Evolutionary conservation across 2,113 vertebrate species (phyloP), one percentile per base, ranked within the genome.

Genomic region (Bubo bubo): DNA sequence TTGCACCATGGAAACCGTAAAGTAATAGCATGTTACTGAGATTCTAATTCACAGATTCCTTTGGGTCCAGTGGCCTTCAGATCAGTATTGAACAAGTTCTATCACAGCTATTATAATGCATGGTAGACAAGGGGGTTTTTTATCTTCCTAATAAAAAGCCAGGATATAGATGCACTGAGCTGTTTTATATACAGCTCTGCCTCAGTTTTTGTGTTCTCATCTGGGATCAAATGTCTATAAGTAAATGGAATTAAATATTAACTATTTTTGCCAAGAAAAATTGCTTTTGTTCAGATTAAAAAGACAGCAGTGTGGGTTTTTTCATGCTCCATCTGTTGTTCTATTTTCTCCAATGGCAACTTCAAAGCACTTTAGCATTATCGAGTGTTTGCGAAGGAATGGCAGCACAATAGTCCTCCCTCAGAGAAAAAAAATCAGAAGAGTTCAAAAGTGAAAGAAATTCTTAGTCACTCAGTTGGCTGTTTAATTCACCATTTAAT

Each of bases 401-500:
- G 32, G 70, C 37, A 74, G 39, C 74, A 95, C 85, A 97, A 93
- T 88, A 95, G 90, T 80, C 62, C n/a, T 82, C 66, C 77, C 90
- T 76, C 24, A 80, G 91, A 95, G 86, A 70, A 26, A 7, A 47
- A 47, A 5, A 93, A 75, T 80, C 75, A 34, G 47, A 96, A 87
- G 82, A 88, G 88, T 86, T 96, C 83, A 94, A 92, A 97, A 94
- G 76, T 84, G 50, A 97, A 97, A 96, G 67, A 68, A 97, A 82
- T 59, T 73, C 41, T 91, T 66, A 84, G 74, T 92, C 81, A 90
- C 66, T 96, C 86, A 35, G 60, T 66, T 95, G 88, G 79, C 92
- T 96, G 94, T 90, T 96, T 97, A 97, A 97, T 95, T 77, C 94
- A 91, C 83, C 86, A 90, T 95, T 94, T 98, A 98, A 98, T 97